A percentile compares a stretch with the other conserved stretches of the same genome.
phyloP scores from a whole-genome alignment of 2,888 invertebrate genomes.

The Hermaeophaga mercurialis region DNA sequence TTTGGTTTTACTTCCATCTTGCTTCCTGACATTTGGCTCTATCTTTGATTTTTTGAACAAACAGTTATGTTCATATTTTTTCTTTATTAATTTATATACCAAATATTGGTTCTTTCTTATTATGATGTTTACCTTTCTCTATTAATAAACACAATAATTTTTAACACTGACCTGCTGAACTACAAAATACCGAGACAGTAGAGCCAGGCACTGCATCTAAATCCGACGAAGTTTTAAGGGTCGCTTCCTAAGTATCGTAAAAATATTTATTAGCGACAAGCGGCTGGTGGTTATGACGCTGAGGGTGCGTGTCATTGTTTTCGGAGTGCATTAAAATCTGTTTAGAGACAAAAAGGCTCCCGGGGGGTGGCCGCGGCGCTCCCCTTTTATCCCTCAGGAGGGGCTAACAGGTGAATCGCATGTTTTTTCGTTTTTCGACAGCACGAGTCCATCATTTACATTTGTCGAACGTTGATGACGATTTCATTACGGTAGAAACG shows the following conservation, averaged over 20 bases:
- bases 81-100: no score
- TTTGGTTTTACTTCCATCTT: no score
- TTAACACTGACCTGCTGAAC: no score
- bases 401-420: conserved; percentile 59
- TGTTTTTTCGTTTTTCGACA: conserved; percentile 41
- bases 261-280: conserved; percentile 51
- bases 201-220: not conserved
- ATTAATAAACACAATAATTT: no score
- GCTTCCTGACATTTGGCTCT: no score
- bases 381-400: conserved; percentile 53
- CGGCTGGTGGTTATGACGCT: conserved; percentile 48
- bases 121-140: no score
- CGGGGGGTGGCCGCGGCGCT: conserved; percentile 42
- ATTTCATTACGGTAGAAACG: conserved; percentile 22
- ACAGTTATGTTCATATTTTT: no score
- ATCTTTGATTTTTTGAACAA: no score
- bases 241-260: conserved; percentile 36
- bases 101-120: no score
- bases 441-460: conserved; percentile 31
- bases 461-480: conserved; percentile 30
- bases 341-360: conserved; percentile 55
- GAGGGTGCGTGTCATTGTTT: conserved; percentile 54
- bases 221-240: not conserved
- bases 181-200: no score
- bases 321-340: conserved; percentile 63